Base-by-base conservation (phyloP, 1,140 invertebrate species). In the Papilio helenus region DNA sequence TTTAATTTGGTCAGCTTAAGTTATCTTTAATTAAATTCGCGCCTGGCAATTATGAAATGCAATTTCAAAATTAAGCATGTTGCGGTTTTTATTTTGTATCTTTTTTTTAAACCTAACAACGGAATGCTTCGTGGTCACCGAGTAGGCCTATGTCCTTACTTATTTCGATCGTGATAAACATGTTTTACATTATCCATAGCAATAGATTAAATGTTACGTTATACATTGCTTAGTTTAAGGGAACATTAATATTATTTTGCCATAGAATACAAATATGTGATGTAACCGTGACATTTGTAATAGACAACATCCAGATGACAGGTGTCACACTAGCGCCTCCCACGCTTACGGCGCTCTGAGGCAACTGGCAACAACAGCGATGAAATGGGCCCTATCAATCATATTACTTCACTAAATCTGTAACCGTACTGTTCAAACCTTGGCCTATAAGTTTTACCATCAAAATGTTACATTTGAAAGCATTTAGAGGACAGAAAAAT, bases 351-450 rank as follows among this genome's bases (percentile, higher is more conserved):
- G 61, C 61, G 61, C 26, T 68, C 61, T 68, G 23, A 29, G 4
- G 61, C 61, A 68, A 68, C 61, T 29, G 12, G 1, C 61, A 65
- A 29, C 61, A 3, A 2, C 58, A 23, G 58, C 58, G 26, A 68
- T 68, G 20, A 5, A 61, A 68, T 29, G 26, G 61, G 58, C 58
- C 61, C 26, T 29, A 68, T 68, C 61, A 68, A 68, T 68, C 61
- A 34, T 68, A 68, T 29, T 68, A 16, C 23, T 68, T 29, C 61
- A 29, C 10, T 65, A 26, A 4, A 14, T 29, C 10, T 23, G 26
- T 29, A 26, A 65, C 23, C 9, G n/a, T 65, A 26, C 26, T 65
- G 58, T 65, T 34, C 26, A 68, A 68, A 29, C 61, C 23, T 68
- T 68, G 61, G 61, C 26, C 18, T 18, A 55, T 20, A 55, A n/a